Conservation (phyloP, 2,797 vertebrate species). For the Crax fasciolata region DNA sequence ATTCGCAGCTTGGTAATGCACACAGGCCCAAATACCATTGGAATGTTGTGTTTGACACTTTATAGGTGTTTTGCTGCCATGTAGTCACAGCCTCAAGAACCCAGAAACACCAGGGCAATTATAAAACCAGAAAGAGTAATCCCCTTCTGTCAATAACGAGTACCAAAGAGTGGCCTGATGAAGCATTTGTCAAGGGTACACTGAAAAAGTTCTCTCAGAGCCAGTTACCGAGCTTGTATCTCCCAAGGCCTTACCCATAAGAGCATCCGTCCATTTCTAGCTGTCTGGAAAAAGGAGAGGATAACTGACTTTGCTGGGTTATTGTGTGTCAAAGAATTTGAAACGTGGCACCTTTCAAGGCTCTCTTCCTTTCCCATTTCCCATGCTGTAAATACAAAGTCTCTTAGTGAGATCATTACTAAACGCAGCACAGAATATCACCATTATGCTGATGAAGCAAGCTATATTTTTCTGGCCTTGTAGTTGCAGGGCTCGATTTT, state of each 20-base stretch:
- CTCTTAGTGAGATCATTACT: constrained; percentile 19
- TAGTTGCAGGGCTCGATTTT: neutral
- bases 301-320: neutral
- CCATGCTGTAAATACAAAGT: neutral
- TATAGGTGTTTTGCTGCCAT: neutral
- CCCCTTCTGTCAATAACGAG: neutral
- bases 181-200: neutral
- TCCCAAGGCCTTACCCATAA: neutral
- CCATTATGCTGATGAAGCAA: constrained; percentile 18
- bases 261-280: neutral
- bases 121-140: neutral
- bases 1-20: neutral
- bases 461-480: neutral
- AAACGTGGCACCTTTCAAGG: constrained; percentile 10
- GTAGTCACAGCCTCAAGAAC: neutral
- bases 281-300: neutral
- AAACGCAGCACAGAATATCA: neutral
- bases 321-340: constrained; percentile 16
- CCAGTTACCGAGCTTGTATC: neutral
- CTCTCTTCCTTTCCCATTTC: constrained; percentile 7
- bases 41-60: neutral
- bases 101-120: constrained; percentile 4
- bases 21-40: neutral
- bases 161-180: neutral
- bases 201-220: neutral